phyloP scores from a whole-genome alignment of 1,140 invertebrate genomes.

The Orchesella cincta region DNA sequence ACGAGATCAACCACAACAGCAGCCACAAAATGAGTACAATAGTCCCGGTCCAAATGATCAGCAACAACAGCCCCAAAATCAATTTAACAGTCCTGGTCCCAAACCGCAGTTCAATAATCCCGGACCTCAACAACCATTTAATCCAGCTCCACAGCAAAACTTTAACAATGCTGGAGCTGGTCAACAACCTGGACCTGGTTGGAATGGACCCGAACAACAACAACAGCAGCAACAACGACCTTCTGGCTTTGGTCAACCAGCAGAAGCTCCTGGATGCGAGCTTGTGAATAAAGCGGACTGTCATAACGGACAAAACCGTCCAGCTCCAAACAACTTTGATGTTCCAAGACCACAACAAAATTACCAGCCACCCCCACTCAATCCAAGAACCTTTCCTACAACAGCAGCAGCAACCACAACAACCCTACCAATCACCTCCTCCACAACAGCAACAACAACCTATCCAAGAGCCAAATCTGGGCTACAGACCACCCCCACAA shows the following conservation, averaged over 20 bases:
- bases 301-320: background rate
- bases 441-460: slow-evolving; percentile 34
- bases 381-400: slow-evolving; percentile 28
- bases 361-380: slow-evolving; percentile 27
- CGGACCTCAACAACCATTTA: background rate
- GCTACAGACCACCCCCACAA: slow-evolving; percentile 24
- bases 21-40: too few species aligned
- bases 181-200: background rate
- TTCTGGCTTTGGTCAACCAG: background rate
- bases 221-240: background rate
- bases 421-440: slow-evolving; percentile 28
- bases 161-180: background rate
- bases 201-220: background rate
- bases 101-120: background rate
- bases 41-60: too few species aligned
- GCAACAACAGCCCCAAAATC: background rate
- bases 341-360: background rate
- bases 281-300: slow-evolving; percentile 17
- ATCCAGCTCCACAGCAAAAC: background rate
- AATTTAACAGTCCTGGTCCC: background rate
- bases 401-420: slow-evolving; percentile 19
- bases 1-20: too few species aligned
- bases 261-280: background rate
- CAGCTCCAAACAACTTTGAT: background rate
- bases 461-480: slow-evolving; percentile 24